Percentiles rank a stretch among this genome's conserved stretches.
Evolutionary conservation across 2,113 vertebrate genomes (phyloP).

Genomic region (Cochlearius cochlearius): DNA sequence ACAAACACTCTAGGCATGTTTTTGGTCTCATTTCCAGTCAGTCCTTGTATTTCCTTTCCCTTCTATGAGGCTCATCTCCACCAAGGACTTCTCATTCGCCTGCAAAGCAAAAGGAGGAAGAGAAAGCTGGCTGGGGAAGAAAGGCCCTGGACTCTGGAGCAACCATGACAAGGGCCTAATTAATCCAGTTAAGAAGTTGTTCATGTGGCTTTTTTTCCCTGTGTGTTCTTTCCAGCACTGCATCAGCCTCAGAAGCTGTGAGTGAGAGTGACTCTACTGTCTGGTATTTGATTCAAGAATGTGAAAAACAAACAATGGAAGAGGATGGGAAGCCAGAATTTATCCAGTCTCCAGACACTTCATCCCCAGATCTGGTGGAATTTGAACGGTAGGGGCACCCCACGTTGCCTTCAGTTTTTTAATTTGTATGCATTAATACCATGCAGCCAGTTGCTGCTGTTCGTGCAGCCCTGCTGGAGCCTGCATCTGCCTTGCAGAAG

Average conservation of each 20-base stretch:
- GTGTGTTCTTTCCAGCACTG: conserved; percentile 25
- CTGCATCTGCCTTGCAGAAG: background rate
- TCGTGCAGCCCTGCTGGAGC: background rate
- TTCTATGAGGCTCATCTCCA: background rate
- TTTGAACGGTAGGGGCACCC: conserved; percentile 77
- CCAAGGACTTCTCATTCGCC: background rate
- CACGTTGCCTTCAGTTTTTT: background rate
- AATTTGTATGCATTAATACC: background rate
- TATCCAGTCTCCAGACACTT: background rate
- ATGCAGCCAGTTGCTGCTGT: background rate
- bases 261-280: background rate
- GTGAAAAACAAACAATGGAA: conserved; percentile 20
- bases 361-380: conserved; percentile 72
- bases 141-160: background rate
- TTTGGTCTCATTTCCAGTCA: background rate
- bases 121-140: background rate
- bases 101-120: background rate
- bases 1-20: background rate
- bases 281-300: conserved; percentile 32
- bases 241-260: background rate
- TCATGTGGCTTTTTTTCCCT: background rate
- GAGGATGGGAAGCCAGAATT: conserved; percentile 30
- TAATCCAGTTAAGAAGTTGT: background rate
- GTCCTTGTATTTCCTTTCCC: background rate
- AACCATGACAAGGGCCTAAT: background rate